A percentile compares a stretch with the other conserved stretches of the same genome.
Conservation (phyloP, 2,888 invertebrate genomes). For the Drosophila basisetae region DNA sequence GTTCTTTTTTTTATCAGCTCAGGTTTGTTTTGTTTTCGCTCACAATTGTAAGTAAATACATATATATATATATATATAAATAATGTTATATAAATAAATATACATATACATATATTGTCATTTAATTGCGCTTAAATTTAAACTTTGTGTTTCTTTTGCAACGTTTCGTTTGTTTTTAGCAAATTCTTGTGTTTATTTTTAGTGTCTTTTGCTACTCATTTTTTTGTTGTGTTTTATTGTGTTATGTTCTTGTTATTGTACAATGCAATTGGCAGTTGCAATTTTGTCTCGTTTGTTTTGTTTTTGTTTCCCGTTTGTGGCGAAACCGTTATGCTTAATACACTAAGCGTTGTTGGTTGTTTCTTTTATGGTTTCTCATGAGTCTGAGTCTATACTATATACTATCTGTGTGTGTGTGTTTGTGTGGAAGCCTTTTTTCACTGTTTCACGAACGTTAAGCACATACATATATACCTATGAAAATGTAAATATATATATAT, state of each 20-base stretch:
- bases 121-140: slow-evolving; percentile 50
- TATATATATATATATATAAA: slow-evolving; percentile 19
- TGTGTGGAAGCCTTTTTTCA: slow-evolving; percentile 52
- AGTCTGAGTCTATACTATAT: neutral
- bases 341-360: slow-evolving; percentile 12
- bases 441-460: slow-evolving; percentile 34
- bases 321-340: slow-evolving; percentile 43
- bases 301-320: slow-evolving; percentile 7
- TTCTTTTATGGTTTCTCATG: slow-evolving; percentile 45
- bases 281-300: slow-evolving; percentile 42
- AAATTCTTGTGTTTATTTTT: slow-evolving; percentile 54
- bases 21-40: slow-evolving; percentile 18
- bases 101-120: slow-evolving; percentile 51
- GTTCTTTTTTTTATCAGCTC: slow-evolving; percentile 52
- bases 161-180: slow-evolving; percentile 11
- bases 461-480: slow-evolving; percentile 38
- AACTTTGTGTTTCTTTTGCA: slow-evolving; percentile 16
- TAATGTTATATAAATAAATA: slow-evolving; percentile 13
- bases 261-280: slow-evolving; percentile 75
- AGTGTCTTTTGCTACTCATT: slow-evolving; percentile 50
- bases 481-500: slow-evolving; percentile 22
- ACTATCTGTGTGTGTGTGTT: slow-evolving; percentile 3
- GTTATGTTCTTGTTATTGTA: slow-evolving; percentile 44
- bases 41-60: slow-evolving; percentile 39
- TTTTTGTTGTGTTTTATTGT: slow-evolving; percentile 18